phyloP scores from a whole-genome alignment of 2,888 invertebrate genomes.

The Pycnomerus fuliginosus region DNA sequence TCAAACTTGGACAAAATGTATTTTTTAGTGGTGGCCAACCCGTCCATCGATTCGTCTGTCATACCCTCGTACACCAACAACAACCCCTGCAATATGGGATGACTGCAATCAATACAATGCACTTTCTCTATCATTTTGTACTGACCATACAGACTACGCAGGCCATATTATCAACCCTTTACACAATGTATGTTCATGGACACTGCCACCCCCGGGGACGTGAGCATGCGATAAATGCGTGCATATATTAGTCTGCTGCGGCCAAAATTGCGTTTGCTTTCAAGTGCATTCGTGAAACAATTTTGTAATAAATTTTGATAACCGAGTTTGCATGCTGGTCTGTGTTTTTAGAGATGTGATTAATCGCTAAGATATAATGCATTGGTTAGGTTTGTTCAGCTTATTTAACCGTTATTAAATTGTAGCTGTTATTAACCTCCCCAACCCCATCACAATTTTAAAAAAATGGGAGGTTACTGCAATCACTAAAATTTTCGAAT shows the following conservation, averaged over 20 bases:
- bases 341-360: conserved; percentile 1
- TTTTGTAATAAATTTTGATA: conserved; percentile 23
- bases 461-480: too few relatives aligned
- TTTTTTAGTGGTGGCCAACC: conserved; percentile 12
- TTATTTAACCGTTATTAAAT: too few relatives aligned
- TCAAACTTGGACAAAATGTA: conserved; percentile 11
- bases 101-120: conserved; percentile 22
- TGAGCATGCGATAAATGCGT: conserved; percentile 19
- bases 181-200: conserved; percentile 28
- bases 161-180: conserved; percentile 30
- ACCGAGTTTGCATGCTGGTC: conserved; percentile 19
- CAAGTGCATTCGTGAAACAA: conserved; percentile 21
- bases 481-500: too few relatives aligned
- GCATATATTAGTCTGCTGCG: conserved; percentile 21
- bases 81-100: conserved; percentile 17
- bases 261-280: conserved; percentile 18
- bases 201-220: conserved; percentile 21
- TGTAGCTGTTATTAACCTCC: too few relatives aligned
- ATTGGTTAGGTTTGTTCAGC: too few relatives aligned
- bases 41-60: conserved; percentile 15
- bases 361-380: too few relatives aligned
- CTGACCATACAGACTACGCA: conserved; percentile 20
- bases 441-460: too few relatives aligned
- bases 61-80: conserved; percentile 6
- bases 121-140: conserved; percentile 23